Conservation (phyloP, 2,888 invertebrate species). For the Philonicus albiceps region DNA sequence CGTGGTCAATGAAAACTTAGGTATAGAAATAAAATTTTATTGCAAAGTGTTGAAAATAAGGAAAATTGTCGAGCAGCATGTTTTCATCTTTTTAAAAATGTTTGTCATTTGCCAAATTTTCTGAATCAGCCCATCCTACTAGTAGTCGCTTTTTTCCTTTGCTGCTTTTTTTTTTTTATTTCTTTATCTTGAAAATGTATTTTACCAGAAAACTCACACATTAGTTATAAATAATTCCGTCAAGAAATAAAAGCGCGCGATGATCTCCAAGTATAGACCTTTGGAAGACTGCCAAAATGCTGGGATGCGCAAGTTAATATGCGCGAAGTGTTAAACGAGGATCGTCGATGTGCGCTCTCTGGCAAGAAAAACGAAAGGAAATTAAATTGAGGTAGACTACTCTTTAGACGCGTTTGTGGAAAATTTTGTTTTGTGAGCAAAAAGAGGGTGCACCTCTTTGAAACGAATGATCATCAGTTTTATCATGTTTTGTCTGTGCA, state of each 20-base stretch:
- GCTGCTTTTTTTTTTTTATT: background rate
- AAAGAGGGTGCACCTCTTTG: background rate
- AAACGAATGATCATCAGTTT: background rate
- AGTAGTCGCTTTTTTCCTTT: slow-evolving; percentile 5
- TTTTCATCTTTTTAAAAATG: slow-evolving; percentile 23
- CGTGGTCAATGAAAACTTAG: background rate
- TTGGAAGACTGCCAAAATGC: slow-evolving; percentile 78
- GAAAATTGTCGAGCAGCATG: background rate
- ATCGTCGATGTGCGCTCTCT: background rate
- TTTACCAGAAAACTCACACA: slow-evolving; percentile 31
- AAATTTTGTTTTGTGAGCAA: slow-evolving; percentile 21
- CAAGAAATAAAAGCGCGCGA: slow-evolving; percentile 53
- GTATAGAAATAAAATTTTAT: background rate
- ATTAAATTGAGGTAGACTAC: background rate
- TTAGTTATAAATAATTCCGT: slow-evolving; percentile 52
- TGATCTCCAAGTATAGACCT: slow-evolving; percentile 88
- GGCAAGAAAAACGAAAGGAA: background rate
- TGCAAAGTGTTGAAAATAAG: background rate
- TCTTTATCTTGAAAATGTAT: slow-evolving; percentile 38
- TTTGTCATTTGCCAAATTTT: slow-evolving; percentile 31
- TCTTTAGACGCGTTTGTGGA: background rate
- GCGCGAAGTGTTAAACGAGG: slow-evolving; percentile 47
- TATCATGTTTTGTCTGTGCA: background rate
- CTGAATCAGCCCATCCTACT: slow-evolving; percentile 32
- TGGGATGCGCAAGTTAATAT: slow-evolving; percentile 58